Conservation (phyloP, 2,888 invertebrate species). For the Agrochola circellaris region DNA sequence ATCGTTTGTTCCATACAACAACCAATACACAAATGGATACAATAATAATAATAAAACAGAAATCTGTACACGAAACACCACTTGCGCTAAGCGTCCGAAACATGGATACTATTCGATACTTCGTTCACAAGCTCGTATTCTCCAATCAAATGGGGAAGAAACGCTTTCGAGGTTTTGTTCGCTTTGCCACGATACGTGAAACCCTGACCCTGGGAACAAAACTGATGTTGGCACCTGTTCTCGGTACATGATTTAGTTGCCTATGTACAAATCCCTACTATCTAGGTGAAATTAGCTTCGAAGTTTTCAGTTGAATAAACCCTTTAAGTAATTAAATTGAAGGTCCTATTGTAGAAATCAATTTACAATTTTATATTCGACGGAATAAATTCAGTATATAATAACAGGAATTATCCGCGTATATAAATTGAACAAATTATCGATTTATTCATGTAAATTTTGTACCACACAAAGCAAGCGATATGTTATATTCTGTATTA, state of each 20-base stretch:
- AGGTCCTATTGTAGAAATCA: not conserved
- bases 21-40: constrained; percentile 17
- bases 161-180: constrained; percentile 43
- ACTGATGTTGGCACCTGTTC: constrained; percentile 44
- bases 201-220: constrained; percentile 50
- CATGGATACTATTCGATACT: constrained; percentile 24
- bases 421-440: not conserved
- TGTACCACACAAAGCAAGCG: not conserved
- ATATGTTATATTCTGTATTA: not conserved
- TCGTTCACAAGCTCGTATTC: constrained; percentile 30
- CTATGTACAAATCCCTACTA: constrained; percentile 15
- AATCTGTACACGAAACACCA: constrained; percentile 38
- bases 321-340: constrained; percentile 3
- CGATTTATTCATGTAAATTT: not conserved
- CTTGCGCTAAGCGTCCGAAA: constrained; percentile 25
- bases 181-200: constrained; percentile 29
- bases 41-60: constrained; percentile 42
- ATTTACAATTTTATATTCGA: constrained; percentile 19
- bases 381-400: constrained; percentile 1
- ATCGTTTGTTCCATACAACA: not conserved
- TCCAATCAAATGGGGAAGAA: constrained; percentile 38
- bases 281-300: not conserved
- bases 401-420: not conserved
- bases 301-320: constrained; percentile 15
- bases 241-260: constrained; percentile 23